These are phyloP conservation scores for Acanthaster planci DNA, from an alignment of 35 echinoderm and acorn worm species.

Conservation along the genomic window DNA sequence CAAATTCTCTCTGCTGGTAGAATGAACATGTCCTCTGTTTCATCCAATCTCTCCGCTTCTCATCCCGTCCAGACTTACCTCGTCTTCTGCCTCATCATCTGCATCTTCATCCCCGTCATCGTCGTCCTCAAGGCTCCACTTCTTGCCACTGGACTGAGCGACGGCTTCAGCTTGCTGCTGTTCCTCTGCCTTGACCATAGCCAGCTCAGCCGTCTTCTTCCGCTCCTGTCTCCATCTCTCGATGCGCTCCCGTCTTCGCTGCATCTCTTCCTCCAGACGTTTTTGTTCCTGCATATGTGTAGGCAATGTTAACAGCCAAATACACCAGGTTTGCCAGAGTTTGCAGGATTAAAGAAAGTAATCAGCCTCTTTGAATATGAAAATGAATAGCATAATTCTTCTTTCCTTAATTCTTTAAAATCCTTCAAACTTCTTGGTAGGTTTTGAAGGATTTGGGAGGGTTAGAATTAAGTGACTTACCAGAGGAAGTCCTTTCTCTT, in stretches of 20 bases:
- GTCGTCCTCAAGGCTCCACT: conserved; percentile 97
- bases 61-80: background rate
- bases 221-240: conserved; percentile 89
- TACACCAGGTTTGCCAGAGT: background rate
- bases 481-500: conserved; percentile 54
- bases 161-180: conserved; percentile 43
- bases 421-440: no score
- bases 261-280: conserved; percentile 87
- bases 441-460: no score
- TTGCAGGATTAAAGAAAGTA: no score
- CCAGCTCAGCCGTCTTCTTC: conserved; percentile 64
- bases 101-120: conserved; percentile 79
- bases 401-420: background rate
- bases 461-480: conserved; percentile 37
- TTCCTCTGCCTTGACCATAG: conserved; percentile 29
- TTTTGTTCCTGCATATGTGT: conserved; percentile 78
- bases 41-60: no score
- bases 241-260: conserved; percentile 85
- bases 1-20: no score
- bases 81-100: conserved; percentile 41
- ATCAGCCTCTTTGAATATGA: background rate
- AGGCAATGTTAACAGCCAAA: background rate
- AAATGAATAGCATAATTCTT: background rate
- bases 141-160: conserved; percentile 53
- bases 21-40: no score